Evolutionary conservation across 2,113 vertebrate genomes (phyloP).

Genomic region (Nibea coibor): DNA sequence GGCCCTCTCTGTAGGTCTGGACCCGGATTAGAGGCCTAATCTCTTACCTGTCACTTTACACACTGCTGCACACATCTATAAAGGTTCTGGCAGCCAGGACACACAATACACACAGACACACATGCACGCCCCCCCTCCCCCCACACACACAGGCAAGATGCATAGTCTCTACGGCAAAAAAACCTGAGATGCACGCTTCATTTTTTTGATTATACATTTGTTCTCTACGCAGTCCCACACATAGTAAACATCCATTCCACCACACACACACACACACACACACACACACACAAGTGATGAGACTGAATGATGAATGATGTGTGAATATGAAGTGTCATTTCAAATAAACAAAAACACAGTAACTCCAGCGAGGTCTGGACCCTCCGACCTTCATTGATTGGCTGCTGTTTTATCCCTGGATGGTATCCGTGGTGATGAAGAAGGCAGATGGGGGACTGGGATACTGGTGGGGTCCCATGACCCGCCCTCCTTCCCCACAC

Average conservation of each 20-base stretch:
- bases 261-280: not conserved
- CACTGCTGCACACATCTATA: constrained; percentile 78
- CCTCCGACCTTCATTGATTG: constrained; percentile 33
- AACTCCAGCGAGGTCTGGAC: not conserved
- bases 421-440: constrained; percentile 12
- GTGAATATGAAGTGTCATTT: not conserved
- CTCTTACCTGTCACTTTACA: constrained; percentile 87
- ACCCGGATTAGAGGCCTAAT: constrained; percentile 86
- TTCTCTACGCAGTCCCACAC: not conserved
- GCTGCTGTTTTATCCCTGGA: constrained; percentile 18
- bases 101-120: constrained; percentile 28
- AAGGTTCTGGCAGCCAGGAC: constrained; percentile 66
- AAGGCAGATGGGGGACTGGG: not conserved
- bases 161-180: not conserved
- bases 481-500: too few species aligned
- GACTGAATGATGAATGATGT: too few species aligned
- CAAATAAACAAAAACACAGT: not conserved
- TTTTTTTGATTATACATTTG: not conserved
- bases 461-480: too few species aligned
- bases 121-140: not conserved
- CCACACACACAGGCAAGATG: constrained; percentile 7
- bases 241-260: not conserved
- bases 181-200: not conserved
- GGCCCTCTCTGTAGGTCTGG: constrained; percentile 82
- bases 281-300: not conserved